These are phyloP conservation scores for Meandrusa payeni DNA, from an alignment of 2,888 invertebrate genomes.

Conservation along the genomic window DNA sequence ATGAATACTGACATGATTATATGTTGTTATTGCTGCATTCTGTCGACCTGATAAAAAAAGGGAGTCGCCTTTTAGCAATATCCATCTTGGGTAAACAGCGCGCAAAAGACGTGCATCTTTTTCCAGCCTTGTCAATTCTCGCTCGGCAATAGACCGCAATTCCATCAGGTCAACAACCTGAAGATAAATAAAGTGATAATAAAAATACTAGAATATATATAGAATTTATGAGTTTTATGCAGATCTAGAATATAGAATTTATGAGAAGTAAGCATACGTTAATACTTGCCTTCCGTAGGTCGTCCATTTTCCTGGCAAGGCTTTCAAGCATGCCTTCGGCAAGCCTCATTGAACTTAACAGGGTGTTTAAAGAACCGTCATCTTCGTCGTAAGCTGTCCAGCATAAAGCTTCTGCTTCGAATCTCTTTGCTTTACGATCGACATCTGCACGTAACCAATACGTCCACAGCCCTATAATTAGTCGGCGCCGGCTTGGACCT, in stretches of 20 bases:
- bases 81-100: conserved; percentile 59
- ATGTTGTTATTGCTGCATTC: conserved; percentile 38
- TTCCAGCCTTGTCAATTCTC: conserved; percentile 56
- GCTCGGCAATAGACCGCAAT: conserved; percentile 64
- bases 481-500: conserved; percentile 50
- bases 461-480: conserved; percentile 63
- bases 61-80: conserved; percentile 55
- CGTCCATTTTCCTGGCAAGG: conserved; percentile 67
- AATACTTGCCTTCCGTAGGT: conserved; percentile 56
- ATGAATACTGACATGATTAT: conserved; percentile 46
- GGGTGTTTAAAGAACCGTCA: conserved; percentile 48
- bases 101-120: conserved; percentile 51
- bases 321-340: conserved; percentile 72
- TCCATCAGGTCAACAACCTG: conserved; percentile 73
- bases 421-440: conserved; percentile 58
- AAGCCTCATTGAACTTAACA: conserved; percentile 59
- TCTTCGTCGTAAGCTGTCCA: conserved; percentile 48
- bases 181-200: conserved; percentile 22
- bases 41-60: conserved; percentile 53
- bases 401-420: conserved; percentile 61
- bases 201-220: conserved; percentile 1
- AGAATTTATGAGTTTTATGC: no score
- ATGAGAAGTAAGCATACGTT: no score
- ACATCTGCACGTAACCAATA: conserved; percentile 62
- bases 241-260: no score